Evolutionary conservation across 2,797 vertebrate genomes (phyloP).

Genomic region (Muraenolepis orangiensis): DNA sequence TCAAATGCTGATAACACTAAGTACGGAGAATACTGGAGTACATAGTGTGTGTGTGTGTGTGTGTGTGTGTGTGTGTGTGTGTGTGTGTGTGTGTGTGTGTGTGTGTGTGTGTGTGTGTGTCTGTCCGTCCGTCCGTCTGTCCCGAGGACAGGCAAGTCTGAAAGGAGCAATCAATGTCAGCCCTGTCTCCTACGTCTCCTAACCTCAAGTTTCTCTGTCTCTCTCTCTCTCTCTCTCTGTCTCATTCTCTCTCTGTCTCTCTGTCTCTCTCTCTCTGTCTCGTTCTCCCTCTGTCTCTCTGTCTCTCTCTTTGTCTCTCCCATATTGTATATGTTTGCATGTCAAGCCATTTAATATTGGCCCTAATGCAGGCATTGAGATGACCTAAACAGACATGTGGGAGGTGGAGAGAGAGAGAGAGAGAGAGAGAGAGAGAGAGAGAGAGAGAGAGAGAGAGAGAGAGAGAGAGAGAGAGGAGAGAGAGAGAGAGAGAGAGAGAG

Average conservation of each 20-base stretch:
- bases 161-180: slow-evolving; percentile 59
- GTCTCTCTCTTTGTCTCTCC: neutral
- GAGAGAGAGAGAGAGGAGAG: neutral
- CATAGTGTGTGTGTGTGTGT: no score
- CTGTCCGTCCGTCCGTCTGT: slow-evolving; percentile 21
- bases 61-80: no score
- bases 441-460: neutral
- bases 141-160: slow-evolving; percentile 36
- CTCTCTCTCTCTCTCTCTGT: neutral
- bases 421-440: neutral
- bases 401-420: neutral
- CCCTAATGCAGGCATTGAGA: neutral
- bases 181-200: slow-evolving; percentile 47
- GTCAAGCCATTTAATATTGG: neutral
- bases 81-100: slow-evolving; percentile 6
- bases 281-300: neutral
- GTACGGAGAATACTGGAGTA: neutral
- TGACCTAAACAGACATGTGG: neutral
- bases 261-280: neutral
- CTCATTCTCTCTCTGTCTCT: no score
- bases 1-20: neutral
- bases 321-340: slow-evolving; percentile 10
- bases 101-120: slow-evolving; percentile 13
- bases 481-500: neutral
- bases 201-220: slow-evolving; percentile 47